These are phyloP conservation scores for Montipora foliosa DNA, from an alignment of 64 coral and sea anemone genomes.

Conservation along the genomic window DNA sequence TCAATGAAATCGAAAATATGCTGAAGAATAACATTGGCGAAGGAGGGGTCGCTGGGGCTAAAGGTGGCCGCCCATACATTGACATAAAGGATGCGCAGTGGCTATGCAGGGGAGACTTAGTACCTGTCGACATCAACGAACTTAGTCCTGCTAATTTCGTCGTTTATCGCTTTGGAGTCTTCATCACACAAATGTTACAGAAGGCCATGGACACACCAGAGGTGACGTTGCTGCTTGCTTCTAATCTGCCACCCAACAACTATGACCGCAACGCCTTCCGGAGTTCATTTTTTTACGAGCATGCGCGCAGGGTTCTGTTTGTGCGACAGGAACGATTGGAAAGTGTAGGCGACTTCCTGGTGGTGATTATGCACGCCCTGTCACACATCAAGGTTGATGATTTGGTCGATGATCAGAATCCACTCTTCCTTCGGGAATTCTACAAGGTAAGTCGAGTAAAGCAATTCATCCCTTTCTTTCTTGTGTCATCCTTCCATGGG, in stretches of 20 bases:
- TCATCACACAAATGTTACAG: constrained; percentile 88
- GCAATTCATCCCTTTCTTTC: no score
- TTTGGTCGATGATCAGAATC: constrained; percentile 91
- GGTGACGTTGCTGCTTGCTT: constrained; percentile 95
- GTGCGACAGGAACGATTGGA: constrained; percentile 94
- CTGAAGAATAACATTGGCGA: constrained; percentile 87
- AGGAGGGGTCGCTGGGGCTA: constrained; percentile 90
- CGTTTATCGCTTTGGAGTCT: constrained; percentile 98
- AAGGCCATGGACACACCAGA: constrained; percentile 92
- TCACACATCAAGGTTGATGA: constrained; percentile 94
- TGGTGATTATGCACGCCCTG: constrained; percentile 97
- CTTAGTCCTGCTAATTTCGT: constrained; percentile 96
- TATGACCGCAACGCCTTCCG: constrained; percentile 94
- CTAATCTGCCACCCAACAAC: constrained; percentile 95
- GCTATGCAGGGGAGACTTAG: constrained; percentile 90
- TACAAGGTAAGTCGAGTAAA: constrained; percentile 77
- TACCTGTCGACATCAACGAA: constrained; percentile 95
- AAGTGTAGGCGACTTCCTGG: constrained; percentile 95
- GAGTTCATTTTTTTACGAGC: constrained; percentile 98
- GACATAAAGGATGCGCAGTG: constrained; percentile 98
- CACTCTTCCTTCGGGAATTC: constrained; percentile 95
- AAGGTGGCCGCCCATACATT: constrained; percentile 83
- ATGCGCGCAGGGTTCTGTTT: constrained; percentile 93
- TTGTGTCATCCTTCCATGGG: no score
- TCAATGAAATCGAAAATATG: constrained; percentile 94